Conservation (phyloP, 2,797 vertebrate species). For the Helarctos malayanus region DNA sequence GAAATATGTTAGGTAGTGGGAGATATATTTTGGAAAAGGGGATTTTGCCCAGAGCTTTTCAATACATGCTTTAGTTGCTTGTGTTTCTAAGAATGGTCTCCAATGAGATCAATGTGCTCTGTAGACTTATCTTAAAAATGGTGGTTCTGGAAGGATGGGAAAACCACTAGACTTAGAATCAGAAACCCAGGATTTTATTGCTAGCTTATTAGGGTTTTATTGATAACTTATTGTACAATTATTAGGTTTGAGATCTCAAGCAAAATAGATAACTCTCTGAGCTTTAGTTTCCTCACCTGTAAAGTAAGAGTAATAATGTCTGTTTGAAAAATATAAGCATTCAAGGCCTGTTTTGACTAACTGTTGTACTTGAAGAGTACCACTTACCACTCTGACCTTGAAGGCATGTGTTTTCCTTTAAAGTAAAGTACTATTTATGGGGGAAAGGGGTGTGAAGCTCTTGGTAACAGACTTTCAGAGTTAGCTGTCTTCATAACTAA, state of each 20-base stretch:
- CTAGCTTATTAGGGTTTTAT: background rate
- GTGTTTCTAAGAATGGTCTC: background rate
- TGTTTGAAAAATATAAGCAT: background rate
- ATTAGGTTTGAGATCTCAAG: background rate
- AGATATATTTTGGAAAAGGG: background rate
- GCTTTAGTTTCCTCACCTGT: background rate
- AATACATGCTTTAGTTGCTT: background rate
- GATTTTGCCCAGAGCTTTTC: background rate
- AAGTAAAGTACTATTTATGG: background rate
- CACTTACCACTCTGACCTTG: background rate
- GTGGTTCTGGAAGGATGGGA: background rate
- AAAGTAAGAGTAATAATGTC: background rate
- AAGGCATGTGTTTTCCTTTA: constrained; percentile 40
- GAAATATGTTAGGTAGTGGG: background rate
- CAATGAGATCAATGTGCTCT: background rate
- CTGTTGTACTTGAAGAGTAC: background rate
- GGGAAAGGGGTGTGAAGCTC: background rate
- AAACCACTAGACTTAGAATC: background rate
- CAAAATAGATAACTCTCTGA: background rate
- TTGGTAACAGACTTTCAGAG: background rate
- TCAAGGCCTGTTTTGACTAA: background rate
- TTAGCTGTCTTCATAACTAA: background rate
- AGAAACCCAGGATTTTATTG: background rate
- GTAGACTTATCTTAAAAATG: background rate
- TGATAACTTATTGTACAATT: background rate